Evolutionary conservation across 2,113 vertebrate species (phyloP).

Genomic region (Vimba vimba): DNA sequence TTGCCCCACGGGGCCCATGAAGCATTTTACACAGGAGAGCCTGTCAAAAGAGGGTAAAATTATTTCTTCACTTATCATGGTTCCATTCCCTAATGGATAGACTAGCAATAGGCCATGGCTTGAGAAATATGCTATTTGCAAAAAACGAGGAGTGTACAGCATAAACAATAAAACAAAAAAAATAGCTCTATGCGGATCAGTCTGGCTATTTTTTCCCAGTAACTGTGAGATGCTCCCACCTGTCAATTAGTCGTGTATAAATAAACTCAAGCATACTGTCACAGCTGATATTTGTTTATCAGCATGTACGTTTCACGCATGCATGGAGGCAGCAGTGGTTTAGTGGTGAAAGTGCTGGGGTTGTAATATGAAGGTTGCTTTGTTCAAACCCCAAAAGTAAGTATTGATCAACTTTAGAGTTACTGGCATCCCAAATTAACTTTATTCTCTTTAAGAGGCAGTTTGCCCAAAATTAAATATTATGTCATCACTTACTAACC

Average conservation of each 20-base stretch:
- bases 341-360: neutral
- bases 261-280: neutral
- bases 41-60: conserved; percentile 68
- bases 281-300: neutral
- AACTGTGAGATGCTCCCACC: neutral
- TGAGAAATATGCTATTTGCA: conserved; percentile 67
- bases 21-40: conserved; percentile 64
- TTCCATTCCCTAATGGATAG: conserved; percentile 56
- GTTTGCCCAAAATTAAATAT: neutral
- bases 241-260: conserved; percentile 43
- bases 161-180: conserved; percentile 59
- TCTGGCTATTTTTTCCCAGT: conserved; percentile 25
- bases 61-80: conserved; percentile 67
- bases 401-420: neutral
- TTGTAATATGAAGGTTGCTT: neutral
- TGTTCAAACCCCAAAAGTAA: neutral
- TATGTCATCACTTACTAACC: neutral
- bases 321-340: neutral
- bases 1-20: conserved; percentile 64
- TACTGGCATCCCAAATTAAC: neutral
- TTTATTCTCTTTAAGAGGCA: neutral
- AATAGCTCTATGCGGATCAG: neutral
- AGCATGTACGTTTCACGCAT: neutral
- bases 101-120: conserved; percentile 49
- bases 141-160: conserved; percentile 37